A percentile compares a stretch with the other conserved stretches of the same genome.
Evolutionary conservation across 2,113 vertebrate species (phyloP).

Genomic region (Cynopterus brachyotis): DNA sequence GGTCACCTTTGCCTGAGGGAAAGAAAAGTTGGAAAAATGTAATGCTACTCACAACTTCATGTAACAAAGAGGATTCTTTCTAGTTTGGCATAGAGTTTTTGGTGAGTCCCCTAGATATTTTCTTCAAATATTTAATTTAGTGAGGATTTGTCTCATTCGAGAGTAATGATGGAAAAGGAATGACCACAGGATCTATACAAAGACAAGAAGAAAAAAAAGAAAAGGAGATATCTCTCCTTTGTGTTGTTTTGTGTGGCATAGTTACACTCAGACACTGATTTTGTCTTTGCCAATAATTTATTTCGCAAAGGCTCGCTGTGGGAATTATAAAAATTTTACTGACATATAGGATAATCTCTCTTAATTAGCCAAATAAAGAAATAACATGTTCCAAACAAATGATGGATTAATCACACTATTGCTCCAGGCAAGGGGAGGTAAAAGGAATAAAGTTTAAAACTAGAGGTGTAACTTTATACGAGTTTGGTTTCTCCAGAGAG

Average conservation of each 20-base stretch:
- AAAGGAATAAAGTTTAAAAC: background rate
- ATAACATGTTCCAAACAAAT: background rate
- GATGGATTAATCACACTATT: background rate
- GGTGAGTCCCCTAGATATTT: background rate
- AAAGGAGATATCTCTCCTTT: background rate
- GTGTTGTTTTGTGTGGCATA: background rate
- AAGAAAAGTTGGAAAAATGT: background rate
- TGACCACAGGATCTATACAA: background rate
- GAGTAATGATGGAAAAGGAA: background rate
- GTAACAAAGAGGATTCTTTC: background rate
- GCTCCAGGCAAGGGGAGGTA: background rate
- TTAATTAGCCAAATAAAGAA: background rate
- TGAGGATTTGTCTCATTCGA: background rate
- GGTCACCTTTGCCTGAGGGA: background rate
- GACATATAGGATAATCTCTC: background rate
- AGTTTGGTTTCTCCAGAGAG: background rate
- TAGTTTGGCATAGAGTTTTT: background rate
- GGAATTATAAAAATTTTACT: background rate
- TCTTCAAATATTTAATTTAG: background rate
- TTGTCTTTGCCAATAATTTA: background rate
- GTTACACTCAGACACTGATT: background rate
- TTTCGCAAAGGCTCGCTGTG: background rate
- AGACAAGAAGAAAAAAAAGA: background rate
- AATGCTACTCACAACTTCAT: background rate
- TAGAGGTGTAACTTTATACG: background rate